These are phyloP conservation scores for Drosophila heteroneura DNA, from an alignment of 2,888 invertebrate genomes.

Conservation along the genomic window DNA sequence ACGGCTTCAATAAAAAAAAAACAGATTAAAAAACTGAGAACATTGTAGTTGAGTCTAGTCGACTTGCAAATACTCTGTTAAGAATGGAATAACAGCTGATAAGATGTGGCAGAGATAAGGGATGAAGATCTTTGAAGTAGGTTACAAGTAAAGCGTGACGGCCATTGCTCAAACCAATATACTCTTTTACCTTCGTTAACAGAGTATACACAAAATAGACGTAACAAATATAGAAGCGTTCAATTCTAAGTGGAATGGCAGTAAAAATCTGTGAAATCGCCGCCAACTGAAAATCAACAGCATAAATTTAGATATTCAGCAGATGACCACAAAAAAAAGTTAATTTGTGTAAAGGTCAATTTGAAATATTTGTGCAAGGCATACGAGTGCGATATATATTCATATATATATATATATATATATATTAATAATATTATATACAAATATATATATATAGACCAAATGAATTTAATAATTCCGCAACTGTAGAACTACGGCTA, in stretches of 20 bases:
- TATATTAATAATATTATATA: too few relatives aligned
- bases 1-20: slow-evolving; percentile 7
- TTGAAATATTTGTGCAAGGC: slow-evolving; percentile 75
- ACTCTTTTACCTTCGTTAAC: too few relatives aligned
- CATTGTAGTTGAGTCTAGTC: not conserved
- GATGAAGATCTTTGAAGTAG: not conserved
- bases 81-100: not conserved
- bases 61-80: not conserved
- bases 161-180: not conserved
- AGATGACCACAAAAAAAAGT: slow-evolving; percentile 37
- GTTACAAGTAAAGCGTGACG: not conserved
- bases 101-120: not conserved
- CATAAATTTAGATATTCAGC: slow-evolving; percentile 59
- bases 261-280: slow-evolving; percentile 16
- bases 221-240: slow-evolving; percentile 40
- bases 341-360: slow-evolving; percentile 72
- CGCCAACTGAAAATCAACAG: slow-evolving; percentile 22
- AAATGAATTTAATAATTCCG: slow-evolving; percentile 5
- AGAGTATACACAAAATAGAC: slow-evolving; percentile 3
- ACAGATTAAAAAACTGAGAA: not conserved
- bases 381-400: slow-evolving; percentile 24
- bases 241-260: slow-evolving; percentile 23
- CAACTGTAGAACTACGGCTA: slow-evolving; percentile 29
- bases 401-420: not conserved
- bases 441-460: not conserved